phyloP scores from a whole-genome alignment of 1,140 invertebrate genomes.

The Alviniconcha marisindica region DNA sequence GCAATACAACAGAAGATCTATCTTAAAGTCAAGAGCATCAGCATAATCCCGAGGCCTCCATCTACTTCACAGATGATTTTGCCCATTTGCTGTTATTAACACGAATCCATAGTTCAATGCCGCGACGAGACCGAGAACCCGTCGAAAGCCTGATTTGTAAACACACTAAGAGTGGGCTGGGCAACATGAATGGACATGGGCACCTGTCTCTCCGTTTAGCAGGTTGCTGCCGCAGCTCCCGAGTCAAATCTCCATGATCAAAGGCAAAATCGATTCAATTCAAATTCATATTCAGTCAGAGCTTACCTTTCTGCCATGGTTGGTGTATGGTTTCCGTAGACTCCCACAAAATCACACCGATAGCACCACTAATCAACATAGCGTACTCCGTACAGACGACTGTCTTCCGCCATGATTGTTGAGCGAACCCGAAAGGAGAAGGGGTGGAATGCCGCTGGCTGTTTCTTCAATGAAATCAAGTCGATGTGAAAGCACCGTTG shows the following conservation, averaged over 20 bases:
- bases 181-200: conserved; percentile 31
- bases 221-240: not conserved
- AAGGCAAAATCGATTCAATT: too few relatives aligned
- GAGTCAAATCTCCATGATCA: too few relatives aligned
- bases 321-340: not conserved
- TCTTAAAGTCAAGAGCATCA: too few relatives aligned
- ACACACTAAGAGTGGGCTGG: not conserved
- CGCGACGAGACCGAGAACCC: too few relatives aligned
- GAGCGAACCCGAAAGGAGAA: conserved; percentile 26
- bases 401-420: conserved; percentile 39
- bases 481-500: not conserved
- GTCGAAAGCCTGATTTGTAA: not conserved
- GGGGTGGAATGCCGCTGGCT: not conserved
- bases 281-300: not conserved
- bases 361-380: conserved; percentile 38
- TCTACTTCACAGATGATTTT: too few relatives aligned
- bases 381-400: conserved; percentile 38
- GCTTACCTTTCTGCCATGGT: conserved; percentile 37
- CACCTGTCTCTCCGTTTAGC: conserved; percentile 19
- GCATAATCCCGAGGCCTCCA: too few relatives aligned
- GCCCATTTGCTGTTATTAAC: too few relatives aligned
- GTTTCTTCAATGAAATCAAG: not conserved
- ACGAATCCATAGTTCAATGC: too few relatives aligned
- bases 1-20: too few relatives aligned
- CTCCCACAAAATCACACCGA: conserved; percentile 4